Evolutionary conservation across 2,113 vertebrate genomes (phyloP).

Genomic region (Vimba vimba): DNA sequence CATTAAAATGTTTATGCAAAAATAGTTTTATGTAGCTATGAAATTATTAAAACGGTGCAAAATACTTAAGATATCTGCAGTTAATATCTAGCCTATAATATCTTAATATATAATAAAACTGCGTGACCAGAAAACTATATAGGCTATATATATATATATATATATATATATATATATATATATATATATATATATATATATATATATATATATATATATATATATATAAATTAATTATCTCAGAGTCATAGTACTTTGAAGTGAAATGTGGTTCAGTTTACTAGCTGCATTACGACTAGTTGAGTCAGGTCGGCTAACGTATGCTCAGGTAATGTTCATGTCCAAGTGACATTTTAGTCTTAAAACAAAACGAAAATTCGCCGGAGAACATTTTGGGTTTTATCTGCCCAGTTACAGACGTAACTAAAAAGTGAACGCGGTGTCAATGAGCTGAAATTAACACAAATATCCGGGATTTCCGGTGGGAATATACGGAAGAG

Average conservation of each 20-base stretch:
- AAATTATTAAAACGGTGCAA: no score
- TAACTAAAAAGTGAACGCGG: not conserved
- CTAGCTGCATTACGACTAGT: not conserved
- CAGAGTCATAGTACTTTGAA: not conserved
- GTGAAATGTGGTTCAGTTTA: conserved; percentile 7
- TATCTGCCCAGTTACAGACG: not conserved
- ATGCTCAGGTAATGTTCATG: not conserved
- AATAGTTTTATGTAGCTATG: no score
- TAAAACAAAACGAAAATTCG: not conserved
- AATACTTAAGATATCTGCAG: no score
- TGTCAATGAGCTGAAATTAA: not conserved
- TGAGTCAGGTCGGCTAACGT: not conserved
- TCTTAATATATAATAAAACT: no score
- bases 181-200: no score
- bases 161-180: no score
- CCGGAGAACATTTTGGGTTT: not conserved
- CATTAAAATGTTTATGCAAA: not conserved
- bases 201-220: no score
- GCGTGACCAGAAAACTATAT: not conserved
- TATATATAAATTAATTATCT: not conserved
- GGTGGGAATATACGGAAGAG: conserved; percentile 49
- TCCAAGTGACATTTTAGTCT: not conserved
- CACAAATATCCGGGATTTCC: conserved; percentile 52
- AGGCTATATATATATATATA: no score
- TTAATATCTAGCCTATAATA: no score